Percentiles rank a stretch among this genome's conserved stretches.
phyloP scores from a whole-genome alignment of 2,113 vertebrate genomes.

The cattle (Bos taurus) region DNA sequence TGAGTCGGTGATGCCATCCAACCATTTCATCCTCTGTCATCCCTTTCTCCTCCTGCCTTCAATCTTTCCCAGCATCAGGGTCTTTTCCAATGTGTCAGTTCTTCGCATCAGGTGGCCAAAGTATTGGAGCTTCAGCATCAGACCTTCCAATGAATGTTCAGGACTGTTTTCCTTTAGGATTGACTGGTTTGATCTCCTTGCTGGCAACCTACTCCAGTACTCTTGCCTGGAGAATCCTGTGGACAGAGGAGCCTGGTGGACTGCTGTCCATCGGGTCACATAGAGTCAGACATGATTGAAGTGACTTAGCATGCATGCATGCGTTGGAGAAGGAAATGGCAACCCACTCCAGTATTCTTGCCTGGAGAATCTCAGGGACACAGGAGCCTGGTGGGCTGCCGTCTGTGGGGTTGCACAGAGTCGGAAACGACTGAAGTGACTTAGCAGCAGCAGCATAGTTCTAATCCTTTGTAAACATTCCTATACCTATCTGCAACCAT shows the following conservation, averaged over 20 bases:
- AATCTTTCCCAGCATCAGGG: not conserved
- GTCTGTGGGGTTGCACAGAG: fast-evolving
- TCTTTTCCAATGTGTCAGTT: not conserved
- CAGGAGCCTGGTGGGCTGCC: not conserved
- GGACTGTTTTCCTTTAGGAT: not conserved
- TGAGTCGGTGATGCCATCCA: not conserved
- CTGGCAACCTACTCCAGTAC: not conserved
- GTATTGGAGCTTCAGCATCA: not conserved
- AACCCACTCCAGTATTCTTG: not conserved
- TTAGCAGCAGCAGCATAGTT: not conserved
- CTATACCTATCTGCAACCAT: not conserved
- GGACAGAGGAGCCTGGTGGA: not conserved
- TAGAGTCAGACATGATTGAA: not conserved
- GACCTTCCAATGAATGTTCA: not conserved
- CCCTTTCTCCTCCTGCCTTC: not conserved
- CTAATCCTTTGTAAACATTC: not conserved
- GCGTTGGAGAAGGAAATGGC: not conserved
- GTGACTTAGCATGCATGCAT: not conserved
- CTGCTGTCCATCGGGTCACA: not conserved
- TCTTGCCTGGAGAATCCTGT: not conserved
- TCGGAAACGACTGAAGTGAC: not conserved
- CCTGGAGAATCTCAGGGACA: not conserved
- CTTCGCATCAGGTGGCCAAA: not conserved
- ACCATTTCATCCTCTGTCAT: not conserved
- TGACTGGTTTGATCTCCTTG: not conserved